Percentiles rank a stretch among this genome's conserved stretches.
These are phyloP conservation scores for Cirrhinus mrigala DNA, from an alignment of 2,797 vertebrate species.

Conservation along the genomic window DNA sequence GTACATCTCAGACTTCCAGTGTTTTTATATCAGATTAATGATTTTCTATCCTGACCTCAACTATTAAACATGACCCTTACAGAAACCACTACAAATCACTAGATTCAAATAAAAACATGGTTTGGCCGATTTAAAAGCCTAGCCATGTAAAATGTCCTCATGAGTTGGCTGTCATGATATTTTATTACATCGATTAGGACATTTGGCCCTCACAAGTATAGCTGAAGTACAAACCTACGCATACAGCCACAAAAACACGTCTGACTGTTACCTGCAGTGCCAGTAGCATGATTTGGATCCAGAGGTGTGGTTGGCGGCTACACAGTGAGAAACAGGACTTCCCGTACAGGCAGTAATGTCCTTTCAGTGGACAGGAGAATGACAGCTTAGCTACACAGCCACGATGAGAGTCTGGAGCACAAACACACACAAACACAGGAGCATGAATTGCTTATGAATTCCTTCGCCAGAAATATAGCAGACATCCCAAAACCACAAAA, in stretches of 20 bases:
- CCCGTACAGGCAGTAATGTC: constrained; percentile 93
- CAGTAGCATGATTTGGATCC: constrained; percentile 96
- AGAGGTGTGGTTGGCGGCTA: constrained; percentile 89
- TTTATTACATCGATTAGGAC: not conserved
- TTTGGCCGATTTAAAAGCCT: not conserved
- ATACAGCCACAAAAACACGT: not conserved
- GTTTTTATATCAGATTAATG: not conserved
- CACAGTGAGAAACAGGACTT: constrained; percentile 89
- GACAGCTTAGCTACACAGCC: constrained; percentile 89
- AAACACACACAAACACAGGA: constrained; percentile 44
- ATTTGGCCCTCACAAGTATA: not conserved
- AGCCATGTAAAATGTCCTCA: not conserved
- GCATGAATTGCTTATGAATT: constrained; percentile 25
- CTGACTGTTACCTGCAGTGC: constrained; percentile 85
- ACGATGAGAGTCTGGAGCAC: constrained; percentile 78
- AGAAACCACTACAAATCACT: not conserved
- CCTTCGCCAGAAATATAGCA: not conserved
- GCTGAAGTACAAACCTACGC: not conserved
- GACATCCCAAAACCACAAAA: not conserved
- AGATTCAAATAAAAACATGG: not conserved
- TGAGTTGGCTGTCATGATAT: not conserved
- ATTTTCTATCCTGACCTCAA: not conserved
- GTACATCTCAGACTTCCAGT: not conserved
- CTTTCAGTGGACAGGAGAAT: constrained; percentile 93
- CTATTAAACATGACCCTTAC: not conserved